These are phyloP conservation scores for Mercenaria mercenaria DNA, from an alignment of 1,140 invertebrate genomes.

Conservation along the genomic window DNA sequence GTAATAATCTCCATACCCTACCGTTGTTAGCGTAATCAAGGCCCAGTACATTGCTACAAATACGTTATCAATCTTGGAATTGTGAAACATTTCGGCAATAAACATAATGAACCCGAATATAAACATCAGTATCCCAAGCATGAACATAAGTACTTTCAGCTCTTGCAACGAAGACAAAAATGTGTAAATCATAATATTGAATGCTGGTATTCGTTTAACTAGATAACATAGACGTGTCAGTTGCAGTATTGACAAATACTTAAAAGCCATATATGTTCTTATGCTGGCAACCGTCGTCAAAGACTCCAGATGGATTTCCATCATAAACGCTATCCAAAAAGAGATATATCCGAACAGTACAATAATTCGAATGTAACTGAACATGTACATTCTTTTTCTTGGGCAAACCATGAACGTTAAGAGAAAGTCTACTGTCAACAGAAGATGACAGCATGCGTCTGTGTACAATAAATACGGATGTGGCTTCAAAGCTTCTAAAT, in stretches of 20 bases:
- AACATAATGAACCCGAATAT: constrained; percentile 37
- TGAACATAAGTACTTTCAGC: constrained; percentile 39
- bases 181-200: constrained; percentile 24
- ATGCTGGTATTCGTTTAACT: constrained; percentile 17
- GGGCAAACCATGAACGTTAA: constrained; percentile 1
- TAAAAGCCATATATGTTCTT: background rate
- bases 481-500: background rate
- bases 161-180: constrained; percentile 14
- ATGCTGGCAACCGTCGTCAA: background rate
- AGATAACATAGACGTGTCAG: constrained; percentile 27
- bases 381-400: background rate
- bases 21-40: constrained; percentile 86
- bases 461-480: background rate
- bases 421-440: background rate
- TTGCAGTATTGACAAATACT: constrained; percentile 40
- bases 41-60: constrained; percentile 84
- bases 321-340: constrained; percentile 8
- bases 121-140: constrained; percentile 38
- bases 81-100: constrained; percentile 18
- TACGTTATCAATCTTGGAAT: constrained; percentile 24
- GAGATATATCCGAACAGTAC: constrained; percentile 15
- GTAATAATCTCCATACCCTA: constrained; percentile 84
- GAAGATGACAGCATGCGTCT: background rate
- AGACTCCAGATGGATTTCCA: background rate
- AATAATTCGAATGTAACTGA: background rate